Evolutionary conservation across 30 jellyfish, hydroid and myxozoan genomes (phyloP).

Genomic region (Rhopilema esculentum): DNA sequence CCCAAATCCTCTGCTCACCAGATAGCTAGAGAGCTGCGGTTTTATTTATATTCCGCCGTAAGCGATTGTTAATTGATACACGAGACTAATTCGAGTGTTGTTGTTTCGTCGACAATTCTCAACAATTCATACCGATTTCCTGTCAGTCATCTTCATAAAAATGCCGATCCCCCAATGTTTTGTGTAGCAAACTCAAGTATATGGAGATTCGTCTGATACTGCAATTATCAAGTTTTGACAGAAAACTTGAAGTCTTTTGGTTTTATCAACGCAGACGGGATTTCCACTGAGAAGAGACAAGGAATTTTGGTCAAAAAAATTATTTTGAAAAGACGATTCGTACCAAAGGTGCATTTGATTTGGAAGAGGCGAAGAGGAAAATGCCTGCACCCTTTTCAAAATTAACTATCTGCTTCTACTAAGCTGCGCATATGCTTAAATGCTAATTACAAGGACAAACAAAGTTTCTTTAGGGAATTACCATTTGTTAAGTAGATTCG

Average conservation of each 20-base stretch:
- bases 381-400: not conserved
- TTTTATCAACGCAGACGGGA: not conserved
- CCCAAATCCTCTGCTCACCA: not conserved
- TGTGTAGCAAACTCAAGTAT: not conserved
- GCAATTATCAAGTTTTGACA: not conserved
- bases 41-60: constrained; percentile 8
- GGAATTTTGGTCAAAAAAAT: no score
- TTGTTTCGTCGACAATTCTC: constrained; percentile 33
- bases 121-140: constrained; percentile 36
- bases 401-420: no score
- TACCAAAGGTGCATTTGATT: not conserved
- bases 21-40: not conserved
- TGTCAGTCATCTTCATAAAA: constrained; percentile 7
- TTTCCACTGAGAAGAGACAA: not conserved
- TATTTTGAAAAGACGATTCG: no score
- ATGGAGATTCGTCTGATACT: not conserved
- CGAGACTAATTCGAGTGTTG: constrained; percentile 43
- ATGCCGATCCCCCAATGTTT: not conserved
- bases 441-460: no score
- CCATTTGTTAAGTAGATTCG: no score
- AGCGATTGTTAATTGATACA: constrained; percentile 21
- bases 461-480: no score
- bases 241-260: not conserved
- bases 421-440: no score
- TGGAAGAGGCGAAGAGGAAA: not conserved